Evolutionary conservation across 2,113 vertebrate genomes (phyloP).

Genomic region (Leucosticte australis): DNA sequence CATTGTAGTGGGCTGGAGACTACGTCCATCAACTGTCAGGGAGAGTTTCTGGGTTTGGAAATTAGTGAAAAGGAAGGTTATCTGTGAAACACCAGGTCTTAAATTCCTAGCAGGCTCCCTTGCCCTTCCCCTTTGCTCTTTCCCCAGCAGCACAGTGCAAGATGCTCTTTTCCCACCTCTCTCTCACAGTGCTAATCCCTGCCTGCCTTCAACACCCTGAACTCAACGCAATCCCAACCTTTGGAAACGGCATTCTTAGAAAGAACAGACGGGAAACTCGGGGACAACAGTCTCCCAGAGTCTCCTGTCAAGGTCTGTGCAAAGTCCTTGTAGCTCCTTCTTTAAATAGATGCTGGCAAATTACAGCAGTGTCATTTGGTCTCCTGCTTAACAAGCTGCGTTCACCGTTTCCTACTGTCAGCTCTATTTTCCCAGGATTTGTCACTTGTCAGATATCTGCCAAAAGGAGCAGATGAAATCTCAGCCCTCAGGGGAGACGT

Average conservation of each 20-base stretch:
- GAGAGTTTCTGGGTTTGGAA: not conserved
- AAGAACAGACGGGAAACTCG: not conserved
- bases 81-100: not conserved
- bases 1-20: not conserved
- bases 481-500: not conserved
- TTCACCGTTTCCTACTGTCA: slow-evolving; percentile 47
- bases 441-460: slow-evolving; percentile 51
- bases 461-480: slow-evolving; percentile 48
- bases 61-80: not conserved
- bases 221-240: not conserved
- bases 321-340: slow-evolving; percentile 31
- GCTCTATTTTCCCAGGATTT: slow-evolving; percentile 25
- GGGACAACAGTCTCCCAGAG: not conserved
- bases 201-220: not conserved
- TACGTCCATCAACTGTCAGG: not conserved
- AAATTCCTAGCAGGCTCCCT: not conserved
- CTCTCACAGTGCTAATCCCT: not conserved
- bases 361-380: slow-evolving; percentile 39
- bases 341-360: slow-evolving; percentile 58
- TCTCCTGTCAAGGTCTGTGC: slow-evolving; percentile 9
- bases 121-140: not conserved
- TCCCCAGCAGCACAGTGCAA: not conserved
- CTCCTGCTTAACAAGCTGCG: slow-evolving; percentile 44
- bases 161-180: not conserved
- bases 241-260: not conserved